Evolutionary conservation across 2,113 vertebrate species (phyloP).

Genomic region (Hipposideros armiger): DNA sequence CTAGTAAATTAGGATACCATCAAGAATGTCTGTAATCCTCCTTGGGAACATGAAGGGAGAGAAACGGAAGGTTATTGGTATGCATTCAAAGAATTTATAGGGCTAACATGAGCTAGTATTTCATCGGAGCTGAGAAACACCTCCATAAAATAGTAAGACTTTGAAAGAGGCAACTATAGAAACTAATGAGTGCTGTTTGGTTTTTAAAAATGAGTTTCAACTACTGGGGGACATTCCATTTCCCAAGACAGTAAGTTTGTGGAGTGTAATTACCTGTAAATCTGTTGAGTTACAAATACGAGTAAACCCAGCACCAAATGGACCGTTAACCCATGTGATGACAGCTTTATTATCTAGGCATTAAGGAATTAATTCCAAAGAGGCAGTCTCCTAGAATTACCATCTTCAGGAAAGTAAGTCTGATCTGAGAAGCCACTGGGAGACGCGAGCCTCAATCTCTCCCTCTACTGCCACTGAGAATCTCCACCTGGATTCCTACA

Average conservation of each 20-base stretch:
- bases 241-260: slow-evolving; percentile 46
- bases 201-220: slow-evolving; percentile 34
- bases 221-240: slow-evolving; percentile 14
- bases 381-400: slow-evolving; percentile 5
- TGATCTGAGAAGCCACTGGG: not conserved
- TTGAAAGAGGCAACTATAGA: not conserved
- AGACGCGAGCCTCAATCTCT: not conserved
- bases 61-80: not conserved
- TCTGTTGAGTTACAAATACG: slow-evolving; percentile 55
- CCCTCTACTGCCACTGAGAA: not conserved
- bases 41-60: not conserved
- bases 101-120: not conserved
- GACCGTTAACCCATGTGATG: not conserved
- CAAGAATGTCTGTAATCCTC: not conserved
- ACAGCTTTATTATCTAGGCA: not conserved
- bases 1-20: slow-evolving; percentile 13
- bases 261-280: slow-evolving; percentile 57
- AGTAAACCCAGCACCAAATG: slow-evolving; percentile 45
- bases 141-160: not conserved
- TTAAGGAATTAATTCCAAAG: slow-evolving; percentile 10
- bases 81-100: not conserved
- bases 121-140: not conserved
- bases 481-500: not conserved
- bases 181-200: not conserved
- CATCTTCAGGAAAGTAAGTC: not conserved